Percentiles rank a stretch among this genome's conserved stretches.
These are phyloP conservation scores for Gracilinanus agilis DNA, from an alignment of 2,113 vertebrate species.

Conservation along the genomic window DNA sequence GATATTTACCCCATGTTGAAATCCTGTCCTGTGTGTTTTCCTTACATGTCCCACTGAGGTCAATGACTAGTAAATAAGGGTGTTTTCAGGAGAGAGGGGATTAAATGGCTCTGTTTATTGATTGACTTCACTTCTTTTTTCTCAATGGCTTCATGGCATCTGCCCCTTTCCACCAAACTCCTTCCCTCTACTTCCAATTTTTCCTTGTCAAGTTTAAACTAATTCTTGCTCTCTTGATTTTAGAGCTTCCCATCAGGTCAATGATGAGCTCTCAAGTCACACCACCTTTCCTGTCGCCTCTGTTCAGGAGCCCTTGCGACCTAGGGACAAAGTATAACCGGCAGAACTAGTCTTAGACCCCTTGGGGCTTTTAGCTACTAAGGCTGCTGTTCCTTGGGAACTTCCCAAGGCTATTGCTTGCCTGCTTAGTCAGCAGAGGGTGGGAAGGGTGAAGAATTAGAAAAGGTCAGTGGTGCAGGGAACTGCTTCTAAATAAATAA, in stretches of 20 bases:
- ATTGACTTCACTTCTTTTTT: conserved; percentile 1
- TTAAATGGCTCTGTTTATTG: conserved; percentile 25
- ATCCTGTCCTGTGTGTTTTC: conserved; percentile 26
- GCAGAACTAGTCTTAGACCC: conserved; percentile 63
- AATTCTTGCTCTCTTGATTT: conserved; percentile 8
- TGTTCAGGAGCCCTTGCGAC: conserved; percentile 38
- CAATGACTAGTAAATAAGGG: conserved; percentile 47
- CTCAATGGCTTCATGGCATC: neutral
- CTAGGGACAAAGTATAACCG: conserved; percentile 60
- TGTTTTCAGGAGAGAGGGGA: conserved; percentile 50
- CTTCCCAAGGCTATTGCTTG: conserved; percentile 49
- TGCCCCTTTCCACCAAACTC: neutral
- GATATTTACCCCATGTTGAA: conserved; percentile 20
- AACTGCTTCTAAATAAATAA: conserved; percentile 73
- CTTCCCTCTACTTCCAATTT: neutral
- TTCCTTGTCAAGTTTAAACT: neutral
- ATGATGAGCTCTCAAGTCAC: conserved; percentile 30
- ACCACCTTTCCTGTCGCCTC: conserved; percentile 28
- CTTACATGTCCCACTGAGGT: conserved; percentile 8
- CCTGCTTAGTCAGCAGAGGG: conserved; percentile 72
- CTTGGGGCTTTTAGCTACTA: conserved; percentile 51
- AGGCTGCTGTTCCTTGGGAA: conserved; percentile 71
- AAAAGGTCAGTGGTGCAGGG: conserved; percentile 71
- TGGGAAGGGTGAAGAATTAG: conserved; percentile 70
- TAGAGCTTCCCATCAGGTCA: neutral